Evolutionary conservation across 2,113 vertebrate species (phyloP), one percentile per base, ranked within the genome.

Genomic region (Oostethus manadensis): DNA sequence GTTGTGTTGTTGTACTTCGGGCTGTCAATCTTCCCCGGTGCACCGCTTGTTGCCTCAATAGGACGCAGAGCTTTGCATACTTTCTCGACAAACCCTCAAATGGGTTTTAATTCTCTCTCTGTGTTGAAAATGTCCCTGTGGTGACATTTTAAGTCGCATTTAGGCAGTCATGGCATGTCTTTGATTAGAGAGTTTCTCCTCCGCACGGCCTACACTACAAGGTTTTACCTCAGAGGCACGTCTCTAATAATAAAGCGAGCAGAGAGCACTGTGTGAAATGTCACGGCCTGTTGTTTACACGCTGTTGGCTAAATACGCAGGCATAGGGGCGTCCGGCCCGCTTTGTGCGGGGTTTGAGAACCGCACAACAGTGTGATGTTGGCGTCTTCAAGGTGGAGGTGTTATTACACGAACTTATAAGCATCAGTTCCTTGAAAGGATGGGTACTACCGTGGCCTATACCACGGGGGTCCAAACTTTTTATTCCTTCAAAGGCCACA

Each of bases 301-400:
- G 23, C 20, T 70, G 55, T 71, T 78, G 50, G 22, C 61, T 64
- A 74, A 62, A 68, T 56, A 68, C 16, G 21, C 17, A 8, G 10
- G 23, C 8, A 38, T 67, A 60, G 58, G 61, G n/a, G 51, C 22
- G 40, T 67, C 29, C 8, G 29, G 5, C 29, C 4, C 29, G 8
- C 29, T 33, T 4, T 33, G 29, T 33, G 29, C 26, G 26, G 5
- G 21, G 46, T 55, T 40, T 15, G 11, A 55, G 53, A 15, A 40
- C 13, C 8, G 33, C 10, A 35, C 51, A 35, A 26, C 17, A 33
- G 10, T 35, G 17, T 35, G 14, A n/a, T 51, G 26, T n/a, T 53
- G 17, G 23, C 20, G 51, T 40, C 29, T 35, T 35, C 53, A 40
- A 40, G 53, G 53, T 40, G 11, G 53, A 16, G 2, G 35, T 20